A percentile compares a stretch with the other conserved stretches of the same genome.
phyloP scores from a whole-genome alignment of 2,888 invertebrate species.

The Tryphoninae sp. region DNA sequence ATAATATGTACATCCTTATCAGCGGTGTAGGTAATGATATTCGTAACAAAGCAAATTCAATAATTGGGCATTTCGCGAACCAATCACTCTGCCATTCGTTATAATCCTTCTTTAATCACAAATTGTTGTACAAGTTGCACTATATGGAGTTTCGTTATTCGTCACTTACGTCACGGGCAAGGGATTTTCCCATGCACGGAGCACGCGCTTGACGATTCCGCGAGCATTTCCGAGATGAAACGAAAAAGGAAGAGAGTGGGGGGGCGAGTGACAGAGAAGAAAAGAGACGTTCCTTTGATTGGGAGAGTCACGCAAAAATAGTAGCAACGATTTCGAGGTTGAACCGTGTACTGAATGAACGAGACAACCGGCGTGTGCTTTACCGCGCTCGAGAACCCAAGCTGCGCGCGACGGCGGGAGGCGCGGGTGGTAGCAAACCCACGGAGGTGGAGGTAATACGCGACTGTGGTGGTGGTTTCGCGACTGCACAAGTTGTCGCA shows the following conservation, averaged over 20 bases:
- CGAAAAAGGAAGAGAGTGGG: too few relatives aligned
- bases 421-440: slow-evolving; percentile 43
- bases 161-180: neutral
- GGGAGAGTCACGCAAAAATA: slow-evolving; percentile 49
- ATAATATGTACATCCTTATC: too few relatives aligned
- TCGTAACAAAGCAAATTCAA: too few relatives aligned
- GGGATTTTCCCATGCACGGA: slow-evolving; percentile 1
- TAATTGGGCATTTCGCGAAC: too few relatives aligned
- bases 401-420: slow-evolving; percentile 43
- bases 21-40: too few relatives aligned
- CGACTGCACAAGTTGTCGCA: neutral
- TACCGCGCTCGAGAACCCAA: slow-evolving; percentile 58
- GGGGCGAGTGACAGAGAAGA: too few relatives aligned
- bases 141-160: neutral
- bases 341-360: slow-evolving; percentile 63
- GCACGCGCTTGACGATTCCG: neutral
- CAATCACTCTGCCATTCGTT: too few relatives aligned
- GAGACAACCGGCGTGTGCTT: slow-evolving; percentile 61
- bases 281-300: slow-evolving; percentile 17
- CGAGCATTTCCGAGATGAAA: neutral
- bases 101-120: too few relatives aligned
- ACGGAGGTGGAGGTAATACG: slow-evolving; percentile 47
- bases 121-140: neutral
- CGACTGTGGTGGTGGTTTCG: slow-evolving; percentile 44
- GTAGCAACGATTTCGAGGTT: slow-evolving; percentile 63